Conservation (phyloP, 2,113 vertebrate genomes). For the human region GRCh38 chr3:155708501-155709000, state of each 20-base stretch:
- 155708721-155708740: neutral
- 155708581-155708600: neutral
- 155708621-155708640: neutral
- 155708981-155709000: no score
- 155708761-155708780: neutral
- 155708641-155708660: neutral
- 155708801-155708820: neutral
- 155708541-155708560: neutral
- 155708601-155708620: neutral
- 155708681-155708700: neutral
- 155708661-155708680: neutral
- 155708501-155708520: neutral
- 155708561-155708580: neutral
- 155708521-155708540: neutral
- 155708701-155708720: neutral
- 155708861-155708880: neutral
- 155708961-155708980: no score
- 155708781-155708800: neutral
- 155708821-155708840: neutral
- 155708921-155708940: no score
- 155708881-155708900: no score
- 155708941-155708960: no score
- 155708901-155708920: no score
- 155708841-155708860: neutral
- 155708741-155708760: constrained; percentile 1